A percentile compares a stretch with the other conserved stretches of the same genome.
Conservation (phyloP, 2,888 invertebrate genomes). For the Ennomos quercinarius region DNA sequence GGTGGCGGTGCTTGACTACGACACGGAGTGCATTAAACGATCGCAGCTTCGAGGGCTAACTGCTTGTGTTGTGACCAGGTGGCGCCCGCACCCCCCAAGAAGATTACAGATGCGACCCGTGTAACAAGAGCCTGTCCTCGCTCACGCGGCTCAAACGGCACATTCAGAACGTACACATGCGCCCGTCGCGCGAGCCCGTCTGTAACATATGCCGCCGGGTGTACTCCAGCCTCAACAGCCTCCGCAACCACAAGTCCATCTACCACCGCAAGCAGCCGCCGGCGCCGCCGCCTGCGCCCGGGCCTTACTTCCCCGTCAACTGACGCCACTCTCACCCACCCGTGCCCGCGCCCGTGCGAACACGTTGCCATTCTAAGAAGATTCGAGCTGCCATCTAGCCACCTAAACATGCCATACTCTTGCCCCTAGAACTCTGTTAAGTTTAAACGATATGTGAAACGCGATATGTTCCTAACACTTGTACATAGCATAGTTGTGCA, state of each 20-base stretch:
- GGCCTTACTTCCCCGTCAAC: conserved; percentile 46
- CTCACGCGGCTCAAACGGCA: conserved; percentile 95
- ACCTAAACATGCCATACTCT: conserved; percentile 81
- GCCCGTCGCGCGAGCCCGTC: conserved; percentile 95
- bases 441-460: conserved; percentile 68
- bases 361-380: conserved; percentile 74
- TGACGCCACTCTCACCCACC: conserved; percentile 37
- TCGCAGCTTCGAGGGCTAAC: conserved; percentile 82
- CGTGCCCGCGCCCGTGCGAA: conserved; percentile 2
- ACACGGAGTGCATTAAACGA: conserved; percentile 83
- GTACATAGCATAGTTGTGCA: conserved; percentile 85
- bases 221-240: conserved; percentile 95
- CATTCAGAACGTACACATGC: conserved; percentile 96
- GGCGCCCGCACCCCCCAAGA: conserved; percentile 91
- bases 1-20: conserved; percentile 85
- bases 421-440: conserved; percentile 81
- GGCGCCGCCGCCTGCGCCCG: conserved; percentile 66
- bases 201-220: conserved; percentile 97
- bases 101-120: conserved; percentile 96
- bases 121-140: conserved; percentile 95
- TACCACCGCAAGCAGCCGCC: conserved; percentile 94
- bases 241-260: conserved; percentile 96
- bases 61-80: conserved; percentile 88
- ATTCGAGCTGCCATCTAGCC: conserved; percentile 78
- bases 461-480: conserved; percentile 84